Evolutionary conservation across 2,113 vertebrate species (phyloP).

Genomic region (Pelecanus crispus): DNA sequence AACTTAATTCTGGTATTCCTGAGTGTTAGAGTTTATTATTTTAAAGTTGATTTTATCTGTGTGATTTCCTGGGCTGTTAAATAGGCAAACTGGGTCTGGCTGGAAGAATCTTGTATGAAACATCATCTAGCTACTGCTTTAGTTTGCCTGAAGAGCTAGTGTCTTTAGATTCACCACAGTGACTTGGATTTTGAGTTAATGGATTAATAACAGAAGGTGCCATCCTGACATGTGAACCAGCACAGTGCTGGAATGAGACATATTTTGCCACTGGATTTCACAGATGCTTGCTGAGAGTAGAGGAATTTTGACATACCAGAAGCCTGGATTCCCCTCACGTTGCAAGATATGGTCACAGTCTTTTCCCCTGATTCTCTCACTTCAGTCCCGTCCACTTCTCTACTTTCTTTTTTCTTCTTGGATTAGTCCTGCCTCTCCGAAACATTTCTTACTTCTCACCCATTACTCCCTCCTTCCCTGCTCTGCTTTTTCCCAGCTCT

Average conservation of each 20-base stretch:
- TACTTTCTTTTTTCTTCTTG: not conserved
- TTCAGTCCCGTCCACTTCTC: not conserved
- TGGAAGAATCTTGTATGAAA: not conserved
- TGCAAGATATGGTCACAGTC: not conserved
- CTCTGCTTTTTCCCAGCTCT: not conserved
- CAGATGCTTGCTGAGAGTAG: not conserved
- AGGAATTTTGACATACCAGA: not conserved
- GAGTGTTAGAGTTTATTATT: not conserved
- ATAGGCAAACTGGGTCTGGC: not conserved
- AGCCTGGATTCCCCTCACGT: not conserved
- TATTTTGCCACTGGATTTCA: not conserved
- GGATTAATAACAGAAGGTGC: not conserved
- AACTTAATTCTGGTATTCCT: not conserved
- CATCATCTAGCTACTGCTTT: fast-evolving
- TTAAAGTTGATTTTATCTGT: not conserved
- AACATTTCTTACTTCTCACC: not conserved
- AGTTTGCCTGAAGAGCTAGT: not conserved
- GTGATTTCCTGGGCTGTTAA: not conserved
- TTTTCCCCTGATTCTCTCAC: not conserved
- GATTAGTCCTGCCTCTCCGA: not conserved
- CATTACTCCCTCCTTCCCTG: fast-evolving
- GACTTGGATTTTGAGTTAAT: not conserved
- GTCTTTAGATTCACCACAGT: not conserved
- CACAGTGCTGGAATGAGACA: not conserved
- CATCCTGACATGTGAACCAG: not conserved